phyloP scores from a whole-genome alignment of 2,888 invertebrate genomes.

The Allacma fusca region DNA sequence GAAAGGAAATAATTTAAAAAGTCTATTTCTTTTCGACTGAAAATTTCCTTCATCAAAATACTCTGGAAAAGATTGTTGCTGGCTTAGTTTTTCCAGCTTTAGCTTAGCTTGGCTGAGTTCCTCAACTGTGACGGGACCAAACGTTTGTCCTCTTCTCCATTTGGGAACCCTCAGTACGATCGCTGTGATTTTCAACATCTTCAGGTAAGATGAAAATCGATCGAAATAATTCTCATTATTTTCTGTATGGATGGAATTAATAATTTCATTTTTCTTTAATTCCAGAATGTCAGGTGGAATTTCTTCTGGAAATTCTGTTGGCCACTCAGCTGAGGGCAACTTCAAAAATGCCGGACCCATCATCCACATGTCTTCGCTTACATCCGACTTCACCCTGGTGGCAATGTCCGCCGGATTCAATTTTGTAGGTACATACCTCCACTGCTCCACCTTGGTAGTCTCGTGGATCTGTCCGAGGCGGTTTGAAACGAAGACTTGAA shows the following conservation, averaged over 20 bases:
- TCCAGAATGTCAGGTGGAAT: neutral
- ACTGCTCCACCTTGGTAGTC: slow-evolving; percentile 46
- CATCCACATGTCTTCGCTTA: slow-evolving; percentile 11
- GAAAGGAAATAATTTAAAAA: too few species aligned
- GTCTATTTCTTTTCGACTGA: too few species aligned
- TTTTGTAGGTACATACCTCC: slow-evolving; percentile 59
- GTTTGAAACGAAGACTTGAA: slow-evolving; percentile 61
- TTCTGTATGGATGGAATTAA: neutral
- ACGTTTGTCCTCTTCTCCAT: neutral
- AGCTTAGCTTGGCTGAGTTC: neutral
- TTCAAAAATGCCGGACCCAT: slow-evolving; percentile 52
- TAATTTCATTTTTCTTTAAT: neutral
- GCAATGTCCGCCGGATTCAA: slow-evolving; percentile 62
- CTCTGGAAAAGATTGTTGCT: too few species aligned
- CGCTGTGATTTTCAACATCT: neutral
- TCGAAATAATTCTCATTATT: neutral
- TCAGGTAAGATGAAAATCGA: neutral
- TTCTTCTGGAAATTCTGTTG: neutral
- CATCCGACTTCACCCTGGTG: neutral
- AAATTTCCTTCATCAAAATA: too few species aligned
- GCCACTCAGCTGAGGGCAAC: neutral
- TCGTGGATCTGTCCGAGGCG: slow-evolving; percentile 56
- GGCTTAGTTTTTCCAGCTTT: too few species aligned
- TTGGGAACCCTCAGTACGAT: neutral
- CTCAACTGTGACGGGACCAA: neutral